phyloP scores from a whole-genome alignment of 2,888 invertebrate species.

The Stegana nigrithorax region DNA sequence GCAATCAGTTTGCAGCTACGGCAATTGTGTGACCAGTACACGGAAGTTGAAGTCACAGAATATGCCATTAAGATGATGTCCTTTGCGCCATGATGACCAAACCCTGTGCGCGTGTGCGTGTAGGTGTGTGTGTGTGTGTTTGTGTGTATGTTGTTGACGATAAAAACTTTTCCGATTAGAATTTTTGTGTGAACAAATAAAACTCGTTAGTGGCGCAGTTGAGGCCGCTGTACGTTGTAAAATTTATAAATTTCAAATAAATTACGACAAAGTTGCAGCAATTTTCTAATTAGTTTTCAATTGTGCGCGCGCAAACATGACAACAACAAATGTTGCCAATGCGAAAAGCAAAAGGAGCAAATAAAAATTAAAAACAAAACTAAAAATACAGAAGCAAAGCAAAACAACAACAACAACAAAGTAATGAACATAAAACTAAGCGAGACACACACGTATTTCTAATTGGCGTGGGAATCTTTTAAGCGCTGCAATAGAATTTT shows the following conservation, averaged over 20 bases:
- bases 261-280: too few relatives aligned
- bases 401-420: slow-evolving; percentile 35
- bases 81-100: neutral
- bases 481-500: slow-evolving; percentile 11
- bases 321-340: too few relatives aligned
- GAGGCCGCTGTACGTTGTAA: slow-evolving; percentile 6
- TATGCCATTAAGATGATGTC: neutral
- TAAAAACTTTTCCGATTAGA: neutral
- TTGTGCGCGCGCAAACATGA: too few relatives aligned
- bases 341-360: too few relatives aligned
- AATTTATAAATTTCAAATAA: too few relatives aligned
- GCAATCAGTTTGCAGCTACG: too few relatives aligned
- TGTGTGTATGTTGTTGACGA: neutral
- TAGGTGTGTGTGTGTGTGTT: neutral
- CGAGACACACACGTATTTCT: slow-evolving; percentile 39
- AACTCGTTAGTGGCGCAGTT: too few relatives aligned
- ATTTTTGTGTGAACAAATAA: neutral
- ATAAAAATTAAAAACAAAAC: too few relatives aligned
- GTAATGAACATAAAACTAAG: too few relatives aligned
- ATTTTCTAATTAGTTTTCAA: too few relatives aligned
- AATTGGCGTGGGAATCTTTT: slow-evolving; percentile 52
- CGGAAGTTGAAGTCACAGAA: neutral
- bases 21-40: too few relatives aligned
- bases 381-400: too few relatives aligned
- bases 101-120: neutral